Evolutionary conservation across 2,113 vertebrate species (phyloP).

Genomic region (Ictalurus furcatus): DNA sequence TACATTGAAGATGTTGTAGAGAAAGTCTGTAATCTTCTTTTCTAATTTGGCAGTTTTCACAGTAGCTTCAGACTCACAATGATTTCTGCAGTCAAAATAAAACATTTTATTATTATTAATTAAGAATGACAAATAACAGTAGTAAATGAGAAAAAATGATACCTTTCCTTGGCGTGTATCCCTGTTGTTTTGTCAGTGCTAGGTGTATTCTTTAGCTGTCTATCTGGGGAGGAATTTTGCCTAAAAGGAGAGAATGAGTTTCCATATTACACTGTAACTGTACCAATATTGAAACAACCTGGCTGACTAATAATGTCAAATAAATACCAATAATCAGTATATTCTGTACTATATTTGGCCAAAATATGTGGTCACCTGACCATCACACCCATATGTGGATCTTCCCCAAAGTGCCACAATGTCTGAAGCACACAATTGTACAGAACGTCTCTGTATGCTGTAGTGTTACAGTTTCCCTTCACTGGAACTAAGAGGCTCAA

Average conservation of each 20-base stretch:
- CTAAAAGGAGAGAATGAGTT: background rate
- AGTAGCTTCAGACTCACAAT: background rate
- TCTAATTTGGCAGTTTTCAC: background rate
- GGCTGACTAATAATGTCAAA: no score
- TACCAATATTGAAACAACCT: background rate
- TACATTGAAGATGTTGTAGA: slow-evolving; percentile 16
- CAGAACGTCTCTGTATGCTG: no score
- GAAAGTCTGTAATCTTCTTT: slow-evolving; percentile 1
- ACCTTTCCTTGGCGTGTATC: background rate
- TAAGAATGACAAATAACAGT: background rate
- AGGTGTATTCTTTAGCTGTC: background rate
- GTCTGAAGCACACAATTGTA: no score
- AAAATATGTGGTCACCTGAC: no score
- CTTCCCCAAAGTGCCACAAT: no score
- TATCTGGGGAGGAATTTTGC: background rate
- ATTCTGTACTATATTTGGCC: no score
- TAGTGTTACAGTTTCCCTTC: no score
- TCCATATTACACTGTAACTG: background rate
- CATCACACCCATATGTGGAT: no score
- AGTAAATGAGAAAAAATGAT: background rate
- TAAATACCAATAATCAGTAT: no score
- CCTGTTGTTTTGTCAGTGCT: background rate
- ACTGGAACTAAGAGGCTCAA: no score
- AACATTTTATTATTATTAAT: background rate
- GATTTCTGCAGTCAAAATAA: background rate